These are phyloP conservation scores for Penelope pileata DNA, from an alignment of 2,113 vertebrate species.

Conservation along the genomic window DNA sequence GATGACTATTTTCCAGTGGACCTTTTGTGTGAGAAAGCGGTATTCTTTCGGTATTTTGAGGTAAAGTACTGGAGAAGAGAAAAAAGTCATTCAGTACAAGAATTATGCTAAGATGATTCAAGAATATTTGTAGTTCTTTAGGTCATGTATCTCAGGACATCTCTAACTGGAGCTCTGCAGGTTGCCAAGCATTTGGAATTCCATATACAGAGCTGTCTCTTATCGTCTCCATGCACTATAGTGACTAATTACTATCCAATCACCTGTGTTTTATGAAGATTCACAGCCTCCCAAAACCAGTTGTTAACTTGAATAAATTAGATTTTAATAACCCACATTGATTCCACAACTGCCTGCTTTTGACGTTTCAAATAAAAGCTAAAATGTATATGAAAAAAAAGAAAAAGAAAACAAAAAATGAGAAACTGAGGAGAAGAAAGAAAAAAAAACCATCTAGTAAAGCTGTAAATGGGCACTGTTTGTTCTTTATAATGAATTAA, in stretches of 20 bases:
- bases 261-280: not conserved
- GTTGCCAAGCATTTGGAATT: not conserved
- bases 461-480: not conserved
- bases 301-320: not conserved
- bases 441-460: not conserved
- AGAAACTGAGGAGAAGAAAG: not conserved
- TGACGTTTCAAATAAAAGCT: not conserved
- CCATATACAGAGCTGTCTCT: not conserved
- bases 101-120: not conserved
- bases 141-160: not conserved
- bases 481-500: not conserved
- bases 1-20: not conserved
- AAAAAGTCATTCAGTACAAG: not conserved
- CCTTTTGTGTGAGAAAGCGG: not conserved
- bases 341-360: not conserved
- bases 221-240: no score
- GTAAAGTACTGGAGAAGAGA: not conserved
- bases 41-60: not conserved
- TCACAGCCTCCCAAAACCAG: not conserved
- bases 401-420: not conserved
- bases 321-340: not conserved
- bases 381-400: not conserved
- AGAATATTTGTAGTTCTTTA: not conserved
- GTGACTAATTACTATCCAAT: not conserved
- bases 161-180: not conserved